Base-by-base conservation (phyloP, 2,797 vertebrate genomes). In the Acanthornis magna region DNA sequence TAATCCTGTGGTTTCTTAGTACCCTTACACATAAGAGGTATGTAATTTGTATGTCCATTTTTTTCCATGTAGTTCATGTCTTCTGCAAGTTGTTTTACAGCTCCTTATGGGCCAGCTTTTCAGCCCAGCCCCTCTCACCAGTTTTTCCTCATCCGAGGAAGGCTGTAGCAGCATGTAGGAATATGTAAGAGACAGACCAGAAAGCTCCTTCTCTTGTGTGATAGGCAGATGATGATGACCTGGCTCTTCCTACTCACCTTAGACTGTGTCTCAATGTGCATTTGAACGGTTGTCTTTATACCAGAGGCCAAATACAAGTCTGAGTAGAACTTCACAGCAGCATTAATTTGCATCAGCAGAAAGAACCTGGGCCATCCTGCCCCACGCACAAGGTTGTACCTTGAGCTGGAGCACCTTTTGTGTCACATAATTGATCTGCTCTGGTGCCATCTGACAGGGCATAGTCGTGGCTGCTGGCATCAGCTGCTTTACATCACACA, bases 371-470 rank as follows among this genome's bases (percentile, higher is more conserved):
- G 30, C 58, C 6, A 9, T 48, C 40, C 30, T 72, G 68, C 51
- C 26, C 23, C 26, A 7, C 16, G 5, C 11, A 7, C 4, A 18
- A 12, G 1, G 25, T 22, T 11, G 15, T 79, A 40, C 25, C 32
- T 61, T 61, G 72, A 45, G 32, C 54, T 62, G 71, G n/a, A 89
- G 17, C 25, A 30, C 8, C 4, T 51, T 47, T 48, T 27, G 1
- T 71, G 5, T 26, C 18, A 15, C 7, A 1, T 14, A 73, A 20
- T 13, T 12, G 9, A 43, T 30, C 40, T 3, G 0, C 13, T n/a
- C 30, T 32, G 23, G 12, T 45, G 62, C 50, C 54, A 45, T 42
- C 32, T 63, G 19, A 42, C 47, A 91, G 61, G 75, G 45, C 15
- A 38, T 2, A 6, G 58, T 9, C 15, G 54, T 36, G 76, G 14